A percentile compares a stretch with the other conserved stretches of the same genome.
These are phyloP conservation scores for Xenopus borealis DNA, from an alignment of 2,113 vertebrate species.

Conservation along the genomic window DNA sequence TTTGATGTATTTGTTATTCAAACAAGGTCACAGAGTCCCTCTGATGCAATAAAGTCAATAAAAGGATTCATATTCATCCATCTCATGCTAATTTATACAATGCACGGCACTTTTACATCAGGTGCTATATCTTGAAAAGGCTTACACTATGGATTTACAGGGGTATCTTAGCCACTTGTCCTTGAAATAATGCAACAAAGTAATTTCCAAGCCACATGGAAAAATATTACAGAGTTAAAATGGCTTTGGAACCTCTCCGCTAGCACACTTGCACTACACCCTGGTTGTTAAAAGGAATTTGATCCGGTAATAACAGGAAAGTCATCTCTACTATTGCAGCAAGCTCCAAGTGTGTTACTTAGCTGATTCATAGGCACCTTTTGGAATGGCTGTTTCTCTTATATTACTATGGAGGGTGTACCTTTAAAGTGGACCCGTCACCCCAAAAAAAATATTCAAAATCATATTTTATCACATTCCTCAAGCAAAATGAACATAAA, in stretches of 20 bases:
- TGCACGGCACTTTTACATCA: neutral
- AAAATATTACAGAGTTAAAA: neutral
- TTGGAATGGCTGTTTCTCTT: too few species aligned
- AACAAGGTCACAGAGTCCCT: neutral
- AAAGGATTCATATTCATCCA: neutral
- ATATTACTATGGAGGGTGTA: too few species aligned
- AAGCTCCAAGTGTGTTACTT: too few species aligned
- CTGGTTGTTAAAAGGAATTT: too few species aligned
- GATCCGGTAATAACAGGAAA: too few species aligned
- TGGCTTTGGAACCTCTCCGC: neutral
- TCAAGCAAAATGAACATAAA: too few species aligned
- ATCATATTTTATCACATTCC: too few species aligned
- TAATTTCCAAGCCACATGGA: neutral
- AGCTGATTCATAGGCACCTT: too few species aligned
- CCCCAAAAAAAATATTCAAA: too few species aligned
- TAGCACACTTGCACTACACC: too few species aligned
- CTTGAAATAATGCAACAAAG: neutral
- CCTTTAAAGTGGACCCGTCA: too few species aligned
- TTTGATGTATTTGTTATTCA: neutral
- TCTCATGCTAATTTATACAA: neutral
- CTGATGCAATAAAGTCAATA: neutral
- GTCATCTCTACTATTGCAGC: too few species aligned
- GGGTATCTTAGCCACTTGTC: neutral
- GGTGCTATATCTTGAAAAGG: neutral
- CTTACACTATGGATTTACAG: neutral